These are phyloP conservation scores for Ptilorrhoa leucosticta DNA, from an alignment of 2,113 vertebrate species.

Conservation along the genomic window DNA sequence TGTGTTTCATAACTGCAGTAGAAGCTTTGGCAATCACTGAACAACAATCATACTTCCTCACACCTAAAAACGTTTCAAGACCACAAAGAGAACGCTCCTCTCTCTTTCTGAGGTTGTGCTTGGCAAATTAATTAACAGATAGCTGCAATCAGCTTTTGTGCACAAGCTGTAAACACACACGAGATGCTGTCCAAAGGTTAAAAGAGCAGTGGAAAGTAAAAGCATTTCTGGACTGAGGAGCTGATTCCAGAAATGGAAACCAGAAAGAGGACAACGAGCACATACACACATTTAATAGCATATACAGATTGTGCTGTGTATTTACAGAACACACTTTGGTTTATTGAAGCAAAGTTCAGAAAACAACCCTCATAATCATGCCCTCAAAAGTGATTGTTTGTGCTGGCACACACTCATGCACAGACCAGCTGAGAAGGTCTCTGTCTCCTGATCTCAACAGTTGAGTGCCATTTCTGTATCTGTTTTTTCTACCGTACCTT, in stretches of 20 bases:
- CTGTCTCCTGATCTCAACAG: background rate
- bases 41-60: background rate
- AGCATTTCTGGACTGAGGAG: background rate
- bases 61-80: background rate
- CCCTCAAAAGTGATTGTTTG: background rate
- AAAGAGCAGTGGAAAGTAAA: background rate
- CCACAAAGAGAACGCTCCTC: background rate
- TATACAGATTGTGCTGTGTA: background rate
- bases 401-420: background rate
- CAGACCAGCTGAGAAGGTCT: background rate
- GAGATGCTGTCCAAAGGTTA: background rate
- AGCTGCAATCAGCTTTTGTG: background rate
- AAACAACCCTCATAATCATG: background rate
- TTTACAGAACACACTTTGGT: background rate
- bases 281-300: background rate
- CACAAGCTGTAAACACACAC: background rate
- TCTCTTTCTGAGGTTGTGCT: background rate
- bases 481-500: background rate
- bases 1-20: background rate
- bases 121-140: background rate
- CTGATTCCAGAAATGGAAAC: background rate
- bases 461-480: background rate
- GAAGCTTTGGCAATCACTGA: background rate
- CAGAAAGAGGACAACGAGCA: background rate
- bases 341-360: slow-evolving; percentile 12